Conservation (phyloP, 2,888 invertebrate genomes). For the Saturnia pavonia region DNA sequence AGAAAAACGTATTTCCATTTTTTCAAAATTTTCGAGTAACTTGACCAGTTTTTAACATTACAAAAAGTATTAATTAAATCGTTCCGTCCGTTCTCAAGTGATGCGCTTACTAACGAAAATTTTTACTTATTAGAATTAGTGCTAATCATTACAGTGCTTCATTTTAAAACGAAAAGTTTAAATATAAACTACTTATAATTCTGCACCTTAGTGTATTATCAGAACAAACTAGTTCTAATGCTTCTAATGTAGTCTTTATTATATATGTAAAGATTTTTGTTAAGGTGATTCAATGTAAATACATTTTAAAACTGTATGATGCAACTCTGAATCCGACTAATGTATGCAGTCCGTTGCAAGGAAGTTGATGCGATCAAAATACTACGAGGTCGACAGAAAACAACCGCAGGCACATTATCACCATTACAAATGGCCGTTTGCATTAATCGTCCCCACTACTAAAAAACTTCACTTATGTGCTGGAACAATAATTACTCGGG, state of each 20-base stretch:
- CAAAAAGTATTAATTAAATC: no score
- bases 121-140: no score
- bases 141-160: no score
- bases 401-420: slow-evolving; percentile 20
- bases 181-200: no score
- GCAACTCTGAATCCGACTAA: neutral
- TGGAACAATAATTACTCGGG: slow-evolving; percentile 8
- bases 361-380: slow-evolving; percentile 41
- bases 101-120: no score
- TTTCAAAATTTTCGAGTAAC: no score
- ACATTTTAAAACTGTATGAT: neutral
- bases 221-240: neutral
- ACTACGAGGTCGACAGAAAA: slow-evolving; percentile 42
- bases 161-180: no score
- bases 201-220: neutral
- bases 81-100: no score
- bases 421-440: slow-evolving; percentile 17
- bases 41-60: no score
- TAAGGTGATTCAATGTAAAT: slow-evolving; percentile 5
- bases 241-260: no score
- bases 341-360: slow-evolving; percentile 31
- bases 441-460: slow-evolving; percentile 16
- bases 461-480: slow-evolving; percentile 15
- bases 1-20: no score
- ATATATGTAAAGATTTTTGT: neutral